These are phyloP conservation scores for Cichlasoma orientale DNA, from an alignment of 2,797 vertebrate genomes.

Conservation along the genomic window DNA sequence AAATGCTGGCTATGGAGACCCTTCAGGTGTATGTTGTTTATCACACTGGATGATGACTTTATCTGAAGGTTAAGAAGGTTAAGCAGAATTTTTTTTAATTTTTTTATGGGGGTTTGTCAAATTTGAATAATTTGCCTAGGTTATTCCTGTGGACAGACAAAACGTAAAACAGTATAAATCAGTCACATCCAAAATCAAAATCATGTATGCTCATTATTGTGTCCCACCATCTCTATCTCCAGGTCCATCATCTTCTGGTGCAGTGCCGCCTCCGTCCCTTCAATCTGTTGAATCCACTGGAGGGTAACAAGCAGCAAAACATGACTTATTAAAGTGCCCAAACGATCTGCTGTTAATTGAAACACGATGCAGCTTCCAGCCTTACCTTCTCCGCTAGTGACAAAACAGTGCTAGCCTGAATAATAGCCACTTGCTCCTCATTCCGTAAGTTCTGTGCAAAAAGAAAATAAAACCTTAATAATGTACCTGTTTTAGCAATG, in stretches of 20 bases:
- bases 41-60: background rate
- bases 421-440: constrained; percentile 98
- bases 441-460: constrained; percentile 92
- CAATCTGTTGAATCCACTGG: constrained; percentile 99
- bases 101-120: background rate
- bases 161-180: background rate
- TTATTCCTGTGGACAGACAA: background rate
- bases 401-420: constrained; percentile 97
- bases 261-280: constrained; percentile 95
- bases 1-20: background rate
- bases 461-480: background rate
- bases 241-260: constrained; percentile 99
- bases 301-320: constrained; percentile 51
- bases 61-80: background rate
- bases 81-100: no score
- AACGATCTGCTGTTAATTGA: background rate
- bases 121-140: background rate
- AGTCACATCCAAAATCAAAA: background rate
- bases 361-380: background rate
- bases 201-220: background rate
- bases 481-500: background rate
- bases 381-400: constrained; percentile 97
- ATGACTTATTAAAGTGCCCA: background rate
- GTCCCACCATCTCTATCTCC: constrained; percentile 95
- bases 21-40: background rate